A percentile compares a stretch with the other conserved stretches of the same genome.
These are phyloP conservation scores for Fragum whitleyi DNA, from an alignment of 2,888 invertebrate genomes.

Conservation along the genomic window DNA sequence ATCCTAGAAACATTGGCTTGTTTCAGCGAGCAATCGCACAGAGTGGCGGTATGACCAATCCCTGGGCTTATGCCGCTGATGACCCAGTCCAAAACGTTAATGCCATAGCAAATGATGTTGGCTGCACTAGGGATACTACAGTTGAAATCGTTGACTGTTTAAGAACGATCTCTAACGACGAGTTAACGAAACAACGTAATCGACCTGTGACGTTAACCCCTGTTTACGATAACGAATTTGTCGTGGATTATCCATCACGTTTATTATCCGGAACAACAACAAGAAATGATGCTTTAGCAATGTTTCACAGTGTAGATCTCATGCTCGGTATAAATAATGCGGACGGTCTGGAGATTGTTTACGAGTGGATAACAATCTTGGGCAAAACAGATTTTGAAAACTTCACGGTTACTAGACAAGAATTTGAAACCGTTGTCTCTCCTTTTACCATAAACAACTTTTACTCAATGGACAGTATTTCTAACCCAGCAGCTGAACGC, in stretches of 20 bases:
- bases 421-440: slow-evolving; percentile 17
- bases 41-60: slow-evolving; percentile 57
- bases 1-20: slow-evolving; percentile 61
- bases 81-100: slow-evolving; percentile 15
- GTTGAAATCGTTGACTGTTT: slow-evolving; percentile 31
- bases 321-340: slow-evolving; percentile 29
- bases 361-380: slow-evolving; percentile 20
- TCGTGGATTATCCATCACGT: slow-evolving; percentile 8
- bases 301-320: slow-evolving; percentile 30
- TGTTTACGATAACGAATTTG: slow-evolving; percentile 33
- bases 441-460: slow-evolving; percentile 2
- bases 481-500: not conserved
- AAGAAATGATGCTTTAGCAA: not conserved
- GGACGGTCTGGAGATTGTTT: slow-evolving; percentile 4
- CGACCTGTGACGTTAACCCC: slow-evolving; percentile 29
- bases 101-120: not conserved
- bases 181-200: not conserved
- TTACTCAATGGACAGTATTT: not conserved
- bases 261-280: slow-evolving; percentile 10
- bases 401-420: slow-evolving; percentile 17
- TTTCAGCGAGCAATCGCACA: slow-evolving; percentile 60
- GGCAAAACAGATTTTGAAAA: slow-evolving; percentile 23
- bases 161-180: not conserved
- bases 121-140: slow-evolving; percentile 17
- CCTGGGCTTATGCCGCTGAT: not conserved